Evolutionary conservation across 2,888 invertebrate genomes (phyloP).

Genomic region (Dichetophora obliterata): DNA sequence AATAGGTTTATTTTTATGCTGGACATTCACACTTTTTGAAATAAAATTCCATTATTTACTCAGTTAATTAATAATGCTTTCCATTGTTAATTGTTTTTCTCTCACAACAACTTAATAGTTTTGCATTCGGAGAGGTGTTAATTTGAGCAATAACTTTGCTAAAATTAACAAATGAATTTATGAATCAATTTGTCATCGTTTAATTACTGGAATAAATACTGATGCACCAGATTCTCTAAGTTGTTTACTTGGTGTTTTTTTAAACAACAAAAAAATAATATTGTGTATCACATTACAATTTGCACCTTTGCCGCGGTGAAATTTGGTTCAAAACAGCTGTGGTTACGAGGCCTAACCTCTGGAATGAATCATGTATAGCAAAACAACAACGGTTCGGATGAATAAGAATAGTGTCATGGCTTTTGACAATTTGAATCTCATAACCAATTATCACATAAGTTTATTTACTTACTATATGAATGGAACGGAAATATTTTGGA

Average conservation of each 20-base stretch:
- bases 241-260: background rate
- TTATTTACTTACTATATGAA: too few relatives aligned
- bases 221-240: background rate
- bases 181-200: constrained; percentile 17
- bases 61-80: background rate
- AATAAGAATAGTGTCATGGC: too few relatives aligned
- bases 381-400: background rate
- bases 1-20: background rate
- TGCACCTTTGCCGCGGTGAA: background rate
- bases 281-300: background rate
- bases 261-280: background rate
- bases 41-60: constrained; percentile 5
- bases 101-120: background rate
- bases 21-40: background rate
- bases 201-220: background rate
- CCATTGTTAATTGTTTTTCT: background rate
- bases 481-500: background rate
- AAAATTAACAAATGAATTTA: constrained; percentile 12
- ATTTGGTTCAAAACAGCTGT: background rate
- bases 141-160: constrained; percentile 11
- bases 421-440: too few relatives aligned
- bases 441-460: background rate
- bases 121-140: constrained; percentile 2
- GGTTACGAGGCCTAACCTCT: background rate
- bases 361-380: background rate